Percentiles rank a stretch among this genome's conserved stretches.
Conservation (phyloP, 2,113 vertebrate species). For the Cyanoramphus novaezelandiae region DNA sequence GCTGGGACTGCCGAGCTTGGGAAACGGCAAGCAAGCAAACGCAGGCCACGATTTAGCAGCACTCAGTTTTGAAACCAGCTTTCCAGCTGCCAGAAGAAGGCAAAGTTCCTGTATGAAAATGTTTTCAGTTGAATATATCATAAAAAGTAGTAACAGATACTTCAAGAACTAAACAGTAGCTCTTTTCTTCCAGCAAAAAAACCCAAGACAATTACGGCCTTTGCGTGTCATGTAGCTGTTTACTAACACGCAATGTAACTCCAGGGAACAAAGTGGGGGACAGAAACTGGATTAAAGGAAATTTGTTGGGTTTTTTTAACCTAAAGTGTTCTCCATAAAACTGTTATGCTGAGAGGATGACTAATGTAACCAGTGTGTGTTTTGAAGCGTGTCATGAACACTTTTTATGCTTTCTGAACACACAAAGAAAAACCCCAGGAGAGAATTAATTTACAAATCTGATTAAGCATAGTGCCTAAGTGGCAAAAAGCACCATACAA, state of each 20-base stretch:
- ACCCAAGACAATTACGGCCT: neutral
- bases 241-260: neutral
- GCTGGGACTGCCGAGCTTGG: neutral
- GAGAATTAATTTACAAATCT: constrained; percentile 62
- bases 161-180: neutral
- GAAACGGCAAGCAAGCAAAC: neutral
- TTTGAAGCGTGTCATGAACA: constrained; percentile 51
- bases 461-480: constrained; percentile 43
- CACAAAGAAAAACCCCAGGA: constrained; percentile 58
- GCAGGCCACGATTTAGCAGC: neutral
- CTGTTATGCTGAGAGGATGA: constrained; percentile 36
- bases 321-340: constrained; percentile 30
- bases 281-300: constrained; percentile 27
- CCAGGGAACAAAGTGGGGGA: neutral
- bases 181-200: neutral
- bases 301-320: neutral
- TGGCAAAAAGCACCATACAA: constrained; percentile 26
- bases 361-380: constrained; percentile 59
- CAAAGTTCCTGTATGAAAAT: neutral
- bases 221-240: neutral
- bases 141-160: neutral
- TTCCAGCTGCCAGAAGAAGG: neutral
- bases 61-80: neutral
- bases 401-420: constrained; percentile 58
- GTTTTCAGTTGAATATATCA: neutral